These are phyloP conservation scores for Sinosuthora webbiana DNA, from an alignment of 2,113 vertebrate genomes.

Conservation along the genomic window DNA sequence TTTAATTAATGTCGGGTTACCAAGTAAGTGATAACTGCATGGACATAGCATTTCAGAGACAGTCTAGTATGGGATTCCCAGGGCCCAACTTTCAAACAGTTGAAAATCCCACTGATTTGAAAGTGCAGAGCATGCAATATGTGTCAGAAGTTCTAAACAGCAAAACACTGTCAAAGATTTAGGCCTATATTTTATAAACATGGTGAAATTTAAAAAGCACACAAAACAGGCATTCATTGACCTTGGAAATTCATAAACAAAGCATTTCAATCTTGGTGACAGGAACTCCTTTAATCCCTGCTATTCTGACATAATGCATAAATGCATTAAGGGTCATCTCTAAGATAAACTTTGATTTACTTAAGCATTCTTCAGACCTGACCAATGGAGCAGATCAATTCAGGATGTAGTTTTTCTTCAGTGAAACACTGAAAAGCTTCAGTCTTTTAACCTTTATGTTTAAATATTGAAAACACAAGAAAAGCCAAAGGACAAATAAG, in stretches of 20 bases:
- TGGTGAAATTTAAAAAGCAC: neutral
- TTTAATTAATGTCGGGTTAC: neutral
- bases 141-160: neutral
- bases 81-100: neutral
- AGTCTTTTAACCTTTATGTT: neutral
- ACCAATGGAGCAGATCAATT: neutral
- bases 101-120: neutral
- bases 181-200: neutral
- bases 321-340: neutral
- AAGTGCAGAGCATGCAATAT: neutral
- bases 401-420: neutral
- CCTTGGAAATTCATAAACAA: neutral
- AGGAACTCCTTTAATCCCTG: neutral
- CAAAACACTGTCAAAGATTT: neutral
- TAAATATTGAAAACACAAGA: neutral
- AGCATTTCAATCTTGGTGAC: neutral
- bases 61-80: neutral
- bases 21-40: neutral
- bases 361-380: neutral
- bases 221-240: neutral
- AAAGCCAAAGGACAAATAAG: neutral
- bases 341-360: neutral
- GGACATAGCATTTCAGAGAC: neutral
- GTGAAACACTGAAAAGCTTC: neutral
- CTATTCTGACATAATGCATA: neutral